These are phyloP conservation scores for Lathamus discolor DNA, from an alignment of 2,113 vertebrate genomes.

Conservation along the genomic window DNA sequence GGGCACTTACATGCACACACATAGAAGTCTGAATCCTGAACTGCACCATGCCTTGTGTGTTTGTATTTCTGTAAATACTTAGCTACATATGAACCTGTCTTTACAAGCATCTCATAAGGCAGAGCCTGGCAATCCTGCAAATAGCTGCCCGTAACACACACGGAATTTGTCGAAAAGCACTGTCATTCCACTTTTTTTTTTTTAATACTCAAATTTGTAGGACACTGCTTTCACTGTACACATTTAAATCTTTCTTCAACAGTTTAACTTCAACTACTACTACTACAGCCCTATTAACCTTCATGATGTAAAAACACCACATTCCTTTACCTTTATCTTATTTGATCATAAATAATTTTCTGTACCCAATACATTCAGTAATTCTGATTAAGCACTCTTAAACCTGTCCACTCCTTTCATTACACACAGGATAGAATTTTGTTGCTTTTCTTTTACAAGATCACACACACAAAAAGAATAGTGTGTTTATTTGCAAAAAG, in stretches of 20 bases:
- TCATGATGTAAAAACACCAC: neutral
- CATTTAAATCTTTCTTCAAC: neutral
- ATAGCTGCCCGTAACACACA: fast-evolving
- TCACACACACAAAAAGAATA: neutral
- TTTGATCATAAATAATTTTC: neutral
- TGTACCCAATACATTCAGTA: neutral
- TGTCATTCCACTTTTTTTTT: neutral
- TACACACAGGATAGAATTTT: neutral
- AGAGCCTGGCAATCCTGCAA: neutral
- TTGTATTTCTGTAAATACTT: neutral
- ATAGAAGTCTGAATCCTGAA: neutral
- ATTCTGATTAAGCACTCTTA: neutral
- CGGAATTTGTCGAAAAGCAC: neutral
- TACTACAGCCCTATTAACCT: neutral
- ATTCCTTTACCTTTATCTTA: neutral
- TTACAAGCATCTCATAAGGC: neutral
- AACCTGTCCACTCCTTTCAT: neutral
- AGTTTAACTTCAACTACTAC: neutral
- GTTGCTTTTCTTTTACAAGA: neutral
- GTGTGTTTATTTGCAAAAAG: neutral
- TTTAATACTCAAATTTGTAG: neutral
- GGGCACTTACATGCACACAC: neutral
- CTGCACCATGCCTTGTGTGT: neutral
- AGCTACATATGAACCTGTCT: neutral
- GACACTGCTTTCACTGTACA: neutral